Evolutionary conservation across 2,113 vertebrate species (phyloP), one percentile per base, ranked within the genome.

Genomic region (Microcebus murinus): DNA sequence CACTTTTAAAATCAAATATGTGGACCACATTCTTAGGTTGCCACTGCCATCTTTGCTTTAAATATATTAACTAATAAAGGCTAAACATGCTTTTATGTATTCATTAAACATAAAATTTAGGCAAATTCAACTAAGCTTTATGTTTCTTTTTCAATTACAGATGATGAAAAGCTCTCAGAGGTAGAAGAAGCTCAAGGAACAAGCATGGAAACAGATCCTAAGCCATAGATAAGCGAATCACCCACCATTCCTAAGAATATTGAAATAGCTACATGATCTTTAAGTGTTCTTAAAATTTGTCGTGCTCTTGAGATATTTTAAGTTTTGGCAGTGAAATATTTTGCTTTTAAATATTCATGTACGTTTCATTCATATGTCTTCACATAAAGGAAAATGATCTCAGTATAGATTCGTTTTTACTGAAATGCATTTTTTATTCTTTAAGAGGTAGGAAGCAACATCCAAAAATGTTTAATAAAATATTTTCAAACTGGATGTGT

Each of bases 91-190:
- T 73, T 92, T 61, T 23, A 48, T 82, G 4, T 79, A 36, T 81
- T 57, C 11, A 39, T 61, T 71, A 87, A 52, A 74, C n/a, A 34
- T 55, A 61, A 71, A 87, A 50, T 61, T 11, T 74, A 74, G 86
- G 42, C 14, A 73, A 23, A 65, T 25, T 36, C 67, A 55, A 86
- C n/a, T 77, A 5, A 65, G 36, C 27, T 57, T 83, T 87, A 55
- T 39, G 8, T 91, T 63, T 95, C 86, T 97, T 97, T 82, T 95
- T 93, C 83, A 87, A 93, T 95, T 97, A 68, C 95, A 99, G 99
- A 99, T 98, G 99, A 99, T 79, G 99, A 99, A 97, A 99, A 99
- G 83, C 99, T 99, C 97, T 99, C 99, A 34, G 99, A 99, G 93
- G 99, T 98, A 70, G 99, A 99, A 31, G 99, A 99, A 97, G 98